Percentiles rank a stretch among this genome's conserved stretches.
These are phyloP conservation scores for Melipona beecheii DNA, from an alignment of 2,888 invertebrate genomes.

Conservation along the genomic window DNA sequence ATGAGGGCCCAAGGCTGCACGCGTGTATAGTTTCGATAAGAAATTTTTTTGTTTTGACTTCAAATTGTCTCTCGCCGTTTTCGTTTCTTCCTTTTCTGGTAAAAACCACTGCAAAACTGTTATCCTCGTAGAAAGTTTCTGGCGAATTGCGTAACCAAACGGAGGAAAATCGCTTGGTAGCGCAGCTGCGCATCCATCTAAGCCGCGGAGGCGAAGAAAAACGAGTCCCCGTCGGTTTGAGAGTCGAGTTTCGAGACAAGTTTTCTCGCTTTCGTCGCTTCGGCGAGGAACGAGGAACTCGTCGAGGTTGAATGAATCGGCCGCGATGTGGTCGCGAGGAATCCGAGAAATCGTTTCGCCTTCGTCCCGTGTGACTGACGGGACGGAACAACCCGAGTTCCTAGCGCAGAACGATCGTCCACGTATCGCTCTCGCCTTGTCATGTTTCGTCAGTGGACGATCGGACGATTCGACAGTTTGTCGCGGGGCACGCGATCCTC, in stretches of 20 bases:
- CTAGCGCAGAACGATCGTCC: slow-evolving; percentile 50
- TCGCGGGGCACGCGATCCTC: slow-evolving; percentile 51
- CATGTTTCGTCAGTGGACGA: slow-evolving; percentile 56
- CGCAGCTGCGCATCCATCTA: not conserved
- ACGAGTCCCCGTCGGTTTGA: not conserved
- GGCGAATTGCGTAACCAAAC: slow-evolving; percentile 7
- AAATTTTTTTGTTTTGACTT: too few relatives aligned
- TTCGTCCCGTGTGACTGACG: slow-evolving; percentile 34
- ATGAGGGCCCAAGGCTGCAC: too few relatives aligned
- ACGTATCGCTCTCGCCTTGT: slow-evolving; percentile 53
- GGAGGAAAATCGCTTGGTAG: slow-evolving; percentile 1
- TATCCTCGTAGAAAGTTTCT: not conserved
- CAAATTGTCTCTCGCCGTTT: not conserved
- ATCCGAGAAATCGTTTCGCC: slow-evolving; percentile 47
- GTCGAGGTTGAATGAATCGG: slow-evolving; percentile 41
- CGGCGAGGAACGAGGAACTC: slow-evolving; percentile 5
- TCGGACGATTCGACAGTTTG: slow-evolving; percentile 56
- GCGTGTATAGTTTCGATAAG: too few relatives aligned
- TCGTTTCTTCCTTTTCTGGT: not conserved
- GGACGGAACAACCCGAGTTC: slow-evolving; percentile 31
- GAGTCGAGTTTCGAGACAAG: slow-evolving; percentile 31
- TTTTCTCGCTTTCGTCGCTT: slow-evolving; percentile 37
- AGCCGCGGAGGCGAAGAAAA: slow-evolving; percentile 12
- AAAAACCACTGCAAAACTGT: not conserved
- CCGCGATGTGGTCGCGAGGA: slow-evolving; percentile 40